Conservation (phyloP, 2,888 invertebrate genomes). For the Polydrusus cervinus region DNA sequence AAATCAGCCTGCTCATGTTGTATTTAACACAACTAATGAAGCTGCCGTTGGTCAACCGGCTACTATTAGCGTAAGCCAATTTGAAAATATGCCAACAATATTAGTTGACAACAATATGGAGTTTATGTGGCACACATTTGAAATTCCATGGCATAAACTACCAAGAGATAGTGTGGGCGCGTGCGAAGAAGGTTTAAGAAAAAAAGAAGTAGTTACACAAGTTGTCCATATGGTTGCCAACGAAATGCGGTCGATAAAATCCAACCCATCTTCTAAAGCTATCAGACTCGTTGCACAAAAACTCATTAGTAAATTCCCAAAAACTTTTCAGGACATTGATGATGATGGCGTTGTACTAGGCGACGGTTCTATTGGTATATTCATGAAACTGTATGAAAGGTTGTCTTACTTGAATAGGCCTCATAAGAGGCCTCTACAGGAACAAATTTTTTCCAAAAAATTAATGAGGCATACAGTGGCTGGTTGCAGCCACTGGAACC, state of each 20-base stretch:
- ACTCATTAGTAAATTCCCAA: not conserved
- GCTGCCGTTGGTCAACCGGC: not conserved
- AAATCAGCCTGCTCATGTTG: not conserved
- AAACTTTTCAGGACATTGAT: slow-evolving; percentile 7
- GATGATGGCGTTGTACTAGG: not conserved
- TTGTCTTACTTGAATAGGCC: slow-evolving; percentile 2
- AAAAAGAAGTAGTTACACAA: not conserved
- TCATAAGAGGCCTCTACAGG: not conserved
- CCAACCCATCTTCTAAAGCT: not conserved
- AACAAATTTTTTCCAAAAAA: no score
- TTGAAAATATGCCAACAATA: not conserved
- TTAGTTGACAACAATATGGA: slow-evolving; percentile 8
- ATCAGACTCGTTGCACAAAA: not conserved
- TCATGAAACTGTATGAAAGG: not conserved
- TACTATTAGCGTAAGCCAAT: not conserved
- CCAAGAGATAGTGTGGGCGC: not conserved
- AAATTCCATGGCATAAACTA: slow-evolving; percentile 4
- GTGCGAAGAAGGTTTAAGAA: not conserved
- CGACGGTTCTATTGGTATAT: not conserved
- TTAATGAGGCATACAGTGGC: not conserved
- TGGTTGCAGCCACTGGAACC: not conserved
- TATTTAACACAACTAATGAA: not conserved
- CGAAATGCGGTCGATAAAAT: not conserved
- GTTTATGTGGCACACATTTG: slow-evolving; percentile 4
- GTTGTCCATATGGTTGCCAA: slow-evolving; percentile 1